Evolutionary conservation across 2,888 invertebrate species (phyloP), one percentile per base, ranked within the genome.

Genomic region (Tetramorium bicarinatum): DNA sequence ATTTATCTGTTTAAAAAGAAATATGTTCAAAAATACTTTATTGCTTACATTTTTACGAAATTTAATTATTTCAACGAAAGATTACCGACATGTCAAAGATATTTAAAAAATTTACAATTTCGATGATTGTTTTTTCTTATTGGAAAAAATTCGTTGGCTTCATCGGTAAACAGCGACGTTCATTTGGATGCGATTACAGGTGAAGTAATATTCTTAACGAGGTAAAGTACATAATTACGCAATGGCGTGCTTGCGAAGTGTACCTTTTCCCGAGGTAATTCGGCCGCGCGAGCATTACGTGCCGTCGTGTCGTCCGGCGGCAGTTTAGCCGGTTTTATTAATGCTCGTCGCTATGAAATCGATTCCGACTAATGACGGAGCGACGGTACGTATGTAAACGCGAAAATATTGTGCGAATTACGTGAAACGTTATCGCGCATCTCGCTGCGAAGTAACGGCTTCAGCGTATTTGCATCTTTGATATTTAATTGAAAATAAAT

Each of bases 191-290:
- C 92, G 93, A 94, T 94, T 93, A 92, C 88, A 89, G 86, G 90
- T 89, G 91, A 93, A 92, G 92, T 94, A 93, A 94, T 93, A 94
- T 93, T 91, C 92, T 90, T 93, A 93, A 94, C 93, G 93, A 94
- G 93, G 89, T 89, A 87, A 93, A 93, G 91, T 93, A 87, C 91
- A 89, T 90, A 94, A 94, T 94, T 94, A 93, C 93, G 91, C 92
- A 93, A 94, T 94, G 88, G 94, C 94, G 94, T 95, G 94, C 87
- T 83, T 77, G 89, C 88, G 88, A 92, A 92, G 89, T 88, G 86
- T 85, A 89, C 64, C 87, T 80, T 76, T 67, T 56, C 34, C 54
- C 47, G 79, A 74, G 77, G 81, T 85, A 88, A 81, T 84, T 85
- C 83, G 79, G 67, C 61, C 87, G 85, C 74, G 74, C 76, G 66